Base-by-base conservation (phyloP, 2,113 vertebrate genomes). In the Thinocorus orbignyianus region DNA sequence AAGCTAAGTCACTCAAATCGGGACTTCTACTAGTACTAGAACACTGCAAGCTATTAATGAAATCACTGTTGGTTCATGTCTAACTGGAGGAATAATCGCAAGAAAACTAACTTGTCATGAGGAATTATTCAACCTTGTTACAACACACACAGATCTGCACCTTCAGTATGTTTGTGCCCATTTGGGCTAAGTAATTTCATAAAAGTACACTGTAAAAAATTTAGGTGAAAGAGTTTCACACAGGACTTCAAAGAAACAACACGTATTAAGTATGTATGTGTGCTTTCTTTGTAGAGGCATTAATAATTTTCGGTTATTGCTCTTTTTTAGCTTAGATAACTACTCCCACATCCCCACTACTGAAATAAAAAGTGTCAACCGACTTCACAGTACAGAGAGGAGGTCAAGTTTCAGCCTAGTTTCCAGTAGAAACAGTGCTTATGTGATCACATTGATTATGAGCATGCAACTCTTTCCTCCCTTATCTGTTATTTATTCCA, bases 401-500 rank as follows among this genome's bases (percentile, higher is more conserved):
- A 72, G 82, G 71, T 90, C 76, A 83, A 72, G 65, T 69, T 71
- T 70, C 88, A 91, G 81, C 65, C 51, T 85, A 51, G 81, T 52
- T 94, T 93, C 88, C 61, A 71, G 42, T 48, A 79, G 78, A 94
- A 95, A 69, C 16, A 41, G 69, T 42, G n/a, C 30, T 96, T 89
- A 68, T n/a, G 41, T 64, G 85, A 80, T 82, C 70, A 71, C 62
- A 57, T 1, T 88, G 90, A 80, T 87, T 55, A 90, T 22, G 31
- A 92, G 49, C 81, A 77, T 5, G 26, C 35, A 96, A 79, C 30
- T 72, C 65, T 76, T 94, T 72, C 73, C 85, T 95, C 74, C 62
- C 44, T 94, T 79, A 93, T 92, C 78, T 88, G 87, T 82, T 92
- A 84, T 90, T 91, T 87, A 85, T 93, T 90, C 81, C 69, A 93